phyloP scores from a whole-genome alignment of 2,113 vertebrate species.

The Xenopus laevis region DNA sequence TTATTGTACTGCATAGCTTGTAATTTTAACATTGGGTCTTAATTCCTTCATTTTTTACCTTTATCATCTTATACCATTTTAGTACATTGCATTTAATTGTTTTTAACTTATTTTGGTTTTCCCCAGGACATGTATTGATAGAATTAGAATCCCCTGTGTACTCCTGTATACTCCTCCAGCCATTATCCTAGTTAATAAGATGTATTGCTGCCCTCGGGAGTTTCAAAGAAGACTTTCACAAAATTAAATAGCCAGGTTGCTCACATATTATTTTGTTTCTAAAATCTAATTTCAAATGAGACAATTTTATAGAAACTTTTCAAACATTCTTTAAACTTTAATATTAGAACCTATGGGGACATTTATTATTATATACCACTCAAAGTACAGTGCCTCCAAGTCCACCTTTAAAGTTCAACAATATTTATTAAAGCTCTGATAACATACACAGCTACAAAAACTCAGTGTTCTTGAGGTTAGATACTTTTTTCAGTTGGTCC shows the following conservation, averaged over 20 bases:
- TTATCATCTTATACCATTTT: neutral
- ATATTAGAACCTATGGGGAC: neutral
- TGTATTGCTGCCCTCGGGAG: neutral
- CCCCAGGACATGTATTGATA: neutral
- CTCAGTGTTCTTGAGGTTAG: too few species aligned
- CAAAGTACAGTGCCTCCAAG: too few species aligned
- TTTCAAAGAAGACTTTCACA: neutral
- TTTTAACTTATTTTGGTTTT: neutral
- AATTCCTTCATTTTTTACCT: too few species aligned
- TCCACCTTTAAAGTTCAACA: too few species aligned
- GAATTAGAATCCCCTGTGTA: neutral
- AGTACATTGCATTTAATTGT: neutral
- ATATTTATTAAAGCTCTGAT: too few species aligned
- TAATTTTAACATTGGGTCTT: too few species aligned
- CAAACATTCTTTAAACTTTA: neutral
- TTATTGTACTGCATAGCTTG: too few species aligned
- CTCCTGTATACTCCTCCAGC: neutral
- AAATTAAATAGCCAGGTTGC: neutral
- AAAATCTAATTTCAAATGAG: neutral
- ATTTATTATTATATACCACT: too few species aligned
- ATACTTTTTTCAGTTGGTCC: too few species aligned
- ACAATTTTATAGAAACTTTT: neutral
- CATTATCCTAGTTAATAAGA: neutral
- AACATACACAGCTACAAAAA: too few species aligned
- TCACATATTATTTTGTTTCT: conserved; percentile 1